Conservation (phyloP, 2,113 vertebrate species). For the Pitta sordida region DNA sequence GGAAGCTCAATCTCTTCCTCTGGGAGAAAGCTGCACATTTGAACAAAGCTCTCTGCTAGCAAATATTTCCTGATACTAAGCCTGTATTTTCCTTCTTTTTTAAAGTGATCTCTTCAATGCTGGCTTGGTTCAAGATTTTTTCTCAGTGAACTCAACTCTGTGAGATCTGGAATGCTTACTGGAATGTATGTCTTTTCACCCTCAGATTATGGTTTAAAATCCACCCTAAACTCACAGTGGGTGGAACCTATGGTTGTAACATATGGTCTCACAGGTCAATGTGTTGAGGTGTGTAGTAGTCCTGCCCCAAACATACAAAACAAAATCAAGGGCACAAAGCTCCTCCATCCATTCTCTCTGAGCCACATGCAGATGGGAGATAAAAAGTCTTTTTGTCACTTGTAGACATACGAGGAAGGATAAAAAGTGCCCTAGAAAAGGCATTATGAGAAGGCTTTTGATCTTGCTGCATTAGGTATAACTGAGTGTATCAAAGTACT, state of each 20-base stretch:
- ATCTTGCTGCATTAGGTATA: background rate
- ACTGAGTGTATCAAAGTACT: background rate
- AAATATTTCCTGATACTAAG: conserved; percentile 62
- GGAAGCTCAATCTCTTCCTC: conserved; percentile 32
- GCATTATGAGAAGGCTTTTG: background rate
- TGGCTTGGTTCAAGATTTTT: conserved; percentile 37
- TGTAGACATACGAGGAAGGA: background rate
- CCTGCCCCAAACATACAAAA: background rate
- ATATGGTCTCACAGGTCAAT: background rate
- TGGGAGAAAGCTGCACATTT: conserved; percentile 15
- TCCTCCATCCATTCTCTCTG: background rate
- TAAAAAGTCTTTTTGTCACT: background rate
- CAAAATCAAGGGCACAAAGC: background rate
- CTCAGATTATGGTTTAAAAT: background rate
- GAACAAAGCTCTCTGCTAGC: conserved; percentile 37
- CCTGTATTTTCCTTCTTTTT: conserved; percentile 39
- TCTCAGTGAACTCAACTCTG: conserved; percentile 42
- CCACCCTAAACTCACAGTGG: rapidly evolving
- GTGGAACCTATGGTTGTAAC: background rate
- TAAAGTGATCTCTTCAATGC: conserved; percentile 42
- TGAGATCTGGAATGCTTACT: conserved; percentile 30
- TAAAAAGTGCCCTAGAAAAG: background rate
- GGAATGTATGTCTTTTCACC: conserved; percentile 20
- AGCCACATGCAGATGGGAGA: background rate
- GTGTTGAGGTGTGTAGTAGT: background rate